Conservation (phyloP, 2,113 vertebrate genomes). For the Hippocampus abdominalis region DNA sequence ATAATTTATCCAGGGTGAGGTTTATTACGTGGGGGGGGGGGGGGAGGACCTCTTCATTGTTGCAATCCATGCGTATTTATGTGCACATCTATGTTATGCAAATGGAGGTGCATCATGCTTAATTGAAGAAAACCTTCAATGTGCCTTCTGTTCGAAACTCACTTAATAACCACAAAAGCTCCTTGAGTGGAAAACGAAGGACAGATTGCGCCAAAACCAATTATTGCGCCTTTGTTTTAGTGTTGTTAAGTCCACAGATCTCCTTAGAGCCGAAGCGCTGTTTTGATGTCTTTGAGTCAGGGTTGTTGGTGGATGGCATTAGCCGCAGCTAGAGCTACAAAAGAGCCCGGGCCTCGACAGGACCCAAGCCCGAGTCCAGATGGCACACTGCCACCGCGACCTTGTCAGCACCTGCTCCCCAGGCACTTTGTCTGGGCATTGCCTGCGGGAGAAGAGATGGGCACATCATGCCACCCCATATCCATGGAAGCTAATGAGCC, state of each 20-base stretch:
- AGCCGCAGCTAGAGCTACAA: constrained; percentile 62
- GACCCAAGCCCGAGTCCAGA: constrained; percentile 66
- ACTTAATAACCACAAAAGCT: constrained; percentile 64
- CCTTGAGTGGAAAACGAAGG: constrained; percentile 69
- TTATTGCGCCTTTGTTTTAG: constrained; percentile 75
- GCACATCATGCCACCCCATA: constrained; percentile 65
- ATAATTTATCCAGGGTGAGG: constrained; percentile 15
- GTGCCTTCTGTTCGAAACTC: constrained; percentile 64
- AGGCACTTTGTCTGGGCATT: constrained; percentile 75
- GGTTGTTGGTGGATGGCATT: constrained; percentile 68
- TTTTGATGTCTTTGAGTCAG: constrained; percentile 75
- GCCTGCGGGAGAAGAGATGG: constrained; percentile 66
- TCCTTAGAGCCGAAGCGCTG: constrained; percentile 63
- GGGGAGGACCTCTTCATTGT: constrained; percentile 13
- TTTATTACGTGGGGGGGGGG: constrained; percentile 13
- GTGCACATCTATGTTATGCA: constrained; percentile 58
- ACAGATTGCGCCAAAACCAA: constrained; percentile 79
- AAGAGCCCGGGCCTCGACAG: constrained; percentile 54
- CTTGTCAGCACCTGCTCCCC: constrained; percentile 79
- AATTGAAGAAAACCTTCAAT: constrained; percentile 64
- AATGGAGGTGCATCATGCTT: constrained; percentile 48
- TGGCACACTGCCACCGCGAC: constrained; percentile 74
- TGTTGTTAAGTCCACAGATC: constrained; percentile 72
- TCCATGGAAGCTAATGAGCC: constrained; percentile 70
- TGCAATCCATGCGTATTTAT: constrained; percentile 38